phyloP scores from a whole-genome alignment of 2,113 vertebrate species.

The Riparia riparia region DNA sequence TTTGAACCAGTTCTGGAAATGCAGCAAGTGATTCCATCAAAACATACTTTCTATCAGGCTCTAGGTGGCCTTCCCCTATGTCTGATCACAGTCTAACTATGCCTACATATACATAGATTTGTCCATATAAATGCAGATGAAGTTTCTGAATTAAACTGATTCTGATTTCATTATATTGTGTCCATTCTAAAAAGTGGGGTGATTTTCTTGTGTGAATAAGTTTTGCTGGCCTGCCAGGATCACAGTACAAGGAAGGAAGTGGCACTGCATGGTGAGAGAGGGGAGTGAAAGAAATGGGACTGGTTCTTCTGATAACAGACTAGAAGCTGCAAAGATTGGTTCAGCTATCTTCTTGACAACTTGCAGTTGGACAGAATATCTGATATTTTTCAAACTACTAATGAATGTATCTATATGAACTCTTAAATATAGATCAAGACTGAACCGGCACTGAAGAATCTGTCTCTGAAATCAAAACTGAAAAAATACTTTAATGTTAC shows the following conservation, averaged over 20 bases:
- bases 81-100: background rate
- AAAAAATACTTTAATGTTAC: conserved; percentile 53
- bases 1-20: background rate
- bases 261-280: background rate
- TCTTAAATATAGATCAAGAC: background rate
- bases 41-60: background rate
- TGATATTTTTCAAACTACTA: background rate
- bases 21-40: background rate
- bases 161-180: background rate
- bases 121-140: background rate
- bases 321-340: background rate
- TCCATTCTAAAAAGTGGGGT: background rate
- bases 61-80: background rate
- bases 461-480: conserved; percentile 9
- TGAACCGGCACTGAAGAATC: background rate
- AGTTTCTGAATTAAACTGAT: background rate
- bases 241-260: background rate
- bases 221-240: background rate
- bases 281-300: background rate
- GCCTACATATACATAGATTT: background rate
- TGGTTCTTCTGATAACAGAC: background rate
- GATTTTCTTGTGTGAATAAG: background rate
- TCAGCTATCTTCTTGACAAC: background rate
- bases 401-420: background rate
- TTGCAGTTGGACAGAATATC: background rate